Evolutionary conservation across 2,797 vertebrate species (phyloP).

Genomic region (Erethizon dorsatum): DNA sequence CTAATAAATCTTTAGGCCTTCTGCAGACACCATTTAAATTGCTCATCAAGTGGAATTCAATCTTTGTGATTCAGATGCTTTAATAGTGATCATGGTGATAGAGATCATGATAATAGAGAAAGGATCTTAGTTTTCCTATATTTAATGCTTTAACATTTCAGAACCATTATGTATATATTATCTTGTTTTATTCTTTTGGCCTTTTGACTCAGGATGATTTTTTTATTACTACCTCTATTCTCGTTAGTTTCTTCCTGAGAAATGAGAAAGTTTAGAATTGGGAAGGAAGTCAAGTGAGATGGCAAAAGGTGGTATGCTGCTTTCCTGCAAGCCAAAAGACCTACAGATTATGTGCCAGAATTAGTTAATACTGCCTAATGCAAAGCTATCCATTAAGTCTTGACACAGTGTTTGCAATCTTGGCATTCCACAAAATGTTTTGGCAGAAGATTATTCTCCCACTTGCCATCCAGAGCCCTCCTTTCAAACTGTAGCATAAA

Average conservation of each 20-base stretch:
- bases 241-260: slow-evolving; percentile 65
- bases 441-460: slow-evolving; percentile 65
- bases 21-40: background rate
- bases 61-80: background rate
- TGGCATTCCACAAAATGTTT: slow-evolving; percentile 63
- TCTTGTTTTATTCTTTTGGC: slow-evolving; percentile 63
- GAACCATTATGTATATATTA: slow-evolving; percentile 19
- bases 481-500: slow-evolving; percentile 63
- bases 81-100: background rate
- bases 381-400: slow-evolving; percentile 59
- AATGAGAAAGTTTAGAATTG: slow-evolving; percentile 58
- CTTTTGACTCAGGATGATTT: background rate
- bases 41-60: background rate
- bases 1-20: background rate
- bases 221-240: slow-evolving; percentile 52
- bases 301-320: background rate
- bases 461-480: slow-evolving; percentile 30
- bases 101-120: background rate
- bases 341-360: background rate
- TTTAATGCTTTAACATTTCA: slow-evolving; percentile 30
- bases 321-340: background rate
- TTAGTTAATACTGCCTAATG: slow-evolving; percentile 42
- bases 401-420: slow-evolving; percentile 71
- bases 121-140: background rate
- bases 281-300: background rate